These are phyloP conservation scores for Macrocentrus cingulum DNA, from an alignment of 1,140 invertebrate species.

Conservation along the genomic window DNA sequence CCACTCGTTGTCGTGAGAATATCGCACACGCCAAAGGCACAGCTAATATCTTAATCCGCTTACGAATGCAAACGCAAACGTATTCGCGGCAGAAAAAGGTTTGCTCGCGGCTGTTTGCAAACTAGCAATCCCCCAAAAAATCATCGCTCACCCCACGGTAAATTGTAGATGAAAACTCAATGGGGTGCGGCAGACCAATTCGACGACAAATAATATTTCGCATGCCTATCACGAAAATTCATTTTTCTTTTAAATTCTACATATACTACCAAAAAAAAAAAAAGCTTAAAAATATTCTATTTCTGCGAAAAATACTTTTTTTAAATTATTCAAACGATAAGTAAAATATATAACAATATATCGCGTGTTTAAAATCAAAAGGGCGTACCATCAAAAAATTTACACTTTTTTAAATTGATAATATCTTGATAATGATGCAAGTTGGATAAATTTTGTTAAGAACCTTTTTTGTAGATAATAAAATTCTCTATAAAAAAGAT, in stretches of 20 bases:
- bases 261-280: background rate
- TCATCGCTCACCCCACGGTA: conserved; percentile 8
- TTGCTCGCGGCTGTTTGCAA: conserved; percentile 27
- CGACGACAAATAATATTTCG: conserved; percentile 15
- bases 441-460: too few species aligned
- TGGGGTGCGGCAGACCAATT: conserved; percentile 14
- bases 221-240: background rate
- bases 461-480: too few species aligned
- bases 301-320: too few species aligned
- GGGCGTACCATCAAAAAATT: too few species aligned
- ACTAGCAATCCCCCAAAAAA: conserved; percentile 24
- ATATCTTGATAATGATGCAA: too few species aligned
- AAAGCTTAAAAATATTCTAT: too few species aligned
- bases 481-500: too few species aligned
- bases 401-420: too few species aligned
- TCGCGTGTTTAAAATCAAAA: too few species aligned
- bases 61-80: conserved; percentile 28
- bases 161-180: conserved; percentile 16
- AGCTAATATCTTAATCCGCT: conserved; percentile 45
- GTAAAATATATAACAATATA: too few species aligned
- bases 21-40: conserved; percentile 7
- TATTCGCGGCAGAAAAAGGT: conserved; percentile 27
- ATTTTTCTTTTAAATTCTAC: too few species aligned
- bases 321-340: too few species aligned
- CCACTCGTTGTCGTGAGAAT: background rate